Evolutionary conservation across 2,888 invertebrate genomes (phyloP).

Genomic region (Drosophila macrospina): DNA sequence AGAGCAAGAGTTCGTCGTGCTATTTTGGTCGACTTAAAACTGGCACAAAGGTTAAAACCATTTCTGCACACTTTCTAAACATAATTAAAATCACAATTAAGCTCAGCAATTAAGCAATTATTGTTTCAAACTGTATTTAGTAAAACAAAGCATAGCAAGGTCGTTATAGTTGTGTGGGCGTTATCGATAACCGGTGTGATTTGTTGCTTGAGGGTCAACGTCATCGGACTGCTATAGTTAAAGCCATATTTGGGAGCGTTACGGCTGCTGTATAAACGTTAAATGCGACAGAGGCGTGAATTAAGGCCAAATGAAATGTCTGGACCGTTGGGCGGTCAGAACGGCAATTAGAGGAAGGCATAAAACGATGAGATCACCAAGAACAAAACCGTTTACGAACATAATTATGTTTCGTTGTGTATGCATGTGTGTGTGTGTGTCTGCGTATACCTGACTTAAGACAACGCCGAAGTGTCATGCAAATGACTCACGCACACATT

Average conservation of each 20-base stretch:
- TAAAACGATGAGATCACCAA: slow-evolving; percentile 55
- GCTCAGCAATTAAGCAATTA: slow-evolving; percentile 38
- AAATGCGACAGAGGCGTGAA: slow-evolving; percentile 63
- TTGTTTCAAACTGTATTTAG: slow-evolving; percentile 46
- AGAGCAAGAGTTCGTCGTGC: slow-evolving; percentile 33
- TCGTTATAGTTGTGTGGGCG: slow-evolving; percentile 56
- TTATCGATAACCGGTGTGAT: slow-evolving; percentile 45
- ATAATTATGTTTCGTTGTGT: slow-evolving; percentile 36
- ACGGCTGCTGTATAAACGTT: slow-evolving; percentile 57
- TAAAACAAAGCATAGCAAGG: slow-evolving; percentile 49
- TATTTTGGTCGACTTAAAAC: slow-evolving; percentile 26
- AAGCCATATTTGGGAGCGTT: slow-evolving; percentile 62
- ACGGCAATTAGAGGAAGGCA: slow-evolving; percentile 54
- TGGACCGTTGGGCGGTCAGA: slow-evolving; percentile 37
- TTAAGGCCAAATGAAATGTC: slow-evolving; percentile 66
- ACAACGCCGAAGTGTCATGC: slow-evolving; percentile 20
- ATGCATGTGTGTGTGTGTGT: slow-evolving; percentile 1
- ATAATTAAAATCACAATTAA: slow-evolving; percentile 26
- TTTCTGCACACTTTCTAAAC: slow-evolving; percentile 52
- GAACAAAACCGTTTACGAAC: slow-evolving; percentile 30
- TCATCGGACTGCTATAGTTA: slow-evolving; percentile 42
- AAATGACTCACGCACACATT: slow-evolving; percentile 55
- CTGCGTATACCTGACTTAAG: slow-evolving; percentile 10
- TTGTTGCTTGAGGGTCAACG: slow-evolving; percentile 63
- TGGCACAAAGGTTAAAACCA: slow-evolving; percentile 45